A percentile compares a stretch with the other conserved stretches of the same genome.
Evolutionary conservation across 2,797 vertebrate genomes (phyloP).

Genomic region (Gobio occitaniae): DNA sequence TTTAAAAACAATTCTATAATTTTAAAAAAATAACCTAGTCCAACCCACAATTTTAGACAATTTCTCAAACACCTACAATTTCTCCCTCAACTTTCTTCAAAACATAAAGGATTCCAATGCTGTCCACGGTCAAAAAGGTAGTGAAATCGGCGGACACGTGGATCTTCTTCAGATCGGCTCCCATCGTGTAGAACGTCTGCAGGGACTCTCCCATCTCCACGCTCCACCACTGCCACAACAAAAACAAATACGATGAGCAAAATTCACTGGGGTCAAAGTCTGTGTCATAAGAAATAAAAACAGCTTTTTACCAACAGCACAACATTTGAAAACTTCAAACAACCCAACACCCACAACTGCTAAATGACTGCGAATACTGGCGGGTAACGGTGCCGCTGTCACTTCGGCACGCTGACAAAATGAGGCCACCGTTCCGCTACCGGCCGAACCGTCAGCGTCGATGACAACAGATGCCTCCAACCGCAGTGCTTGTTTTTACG

Average conservation of each 20-base stretch:
- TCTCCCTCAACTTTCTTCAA: slow-evolving; percentile 82
- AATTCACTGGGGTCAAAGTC: not conserved
- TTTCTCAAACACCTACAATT: not conserved
- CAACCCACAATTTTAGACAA: not conserved
- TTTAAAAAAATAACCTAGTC: not conserved
- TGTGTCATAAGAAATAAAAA: not conserved
- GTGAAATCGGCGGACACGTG: slow-evolving; percentile 88
- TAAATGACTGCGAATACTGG: not conserved
- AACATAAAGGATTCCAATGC: slow-evolving; percentile 93
- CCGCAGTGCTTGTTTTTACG: not conserved
- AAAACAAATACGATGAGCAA: not conserved
- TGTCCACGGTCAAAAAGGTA: slow-evolving; percentile 93
- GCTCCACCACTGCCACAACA: slow-evolving; percentile 80
- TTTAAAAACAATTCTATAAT: too few relatives aligned
- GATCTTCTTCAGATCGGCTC: slow-evolving; percentile 89
- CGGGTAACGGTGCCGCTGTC: not conserved
- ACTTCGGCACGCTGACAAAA: slow-evolving; percentile 22
- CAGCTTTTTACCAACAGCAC: not conserved
- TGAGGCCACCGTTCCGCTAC: slow-evolving; percentile 33
- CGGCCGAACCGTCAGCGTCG: not conserved
- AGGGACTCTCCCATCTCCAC: slow-evolving; percentile 84
- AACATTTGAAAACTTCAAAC: not conserved
- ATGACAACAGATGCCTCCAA: slow-evolving; percentile 18
- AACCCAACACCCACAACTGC: not conserved
- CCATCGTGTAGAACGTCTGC: slow-evolving; percentile 94